Base-by-base conservation (phyloP, 2,888 invertebrate genomes). In the Geophilus truncorum region DNA sequence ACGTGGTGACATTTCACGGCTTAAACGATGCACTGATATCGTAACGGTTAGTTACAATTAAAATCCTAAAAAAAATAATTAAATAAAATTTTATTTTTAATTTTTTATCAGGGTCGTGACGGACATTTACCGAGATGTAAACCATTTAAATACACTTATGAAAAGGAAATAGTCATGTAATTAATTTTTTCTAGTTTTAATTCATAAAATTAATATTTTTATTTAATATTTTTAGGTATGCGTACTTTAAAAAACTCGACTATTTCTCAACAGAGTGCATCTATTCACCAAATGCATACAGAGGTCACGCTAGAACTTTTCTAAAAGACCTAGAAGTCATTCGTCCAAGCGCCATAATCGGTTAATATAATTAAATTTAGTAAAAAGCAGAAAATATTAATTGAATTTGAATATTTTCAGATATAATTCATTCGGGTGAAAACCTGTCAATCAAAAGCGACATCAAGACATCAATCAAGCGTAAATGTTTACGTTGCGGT, bases 241-340 rank as follows among this genome's bases (percentile, higher is more conserved):
- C 99, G 0, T 95, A 98, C 86, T 98, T 95, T 87, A 95, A 96
- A 86, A 94, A 95, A 85, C 88, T 99, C 32, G 93, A 98, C 9
- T 99, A 99, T 87, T 99, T 99, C 88, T 98, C 98, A 1, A 99
- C 99, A 0, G 99, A 99, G 88, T 99, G 99, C 88, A 92, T 97
- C 77, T 99, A 98, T 89, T 96, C 98, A 1, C 99, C 99, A 0
- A 97, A 99, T 89, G 98, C 99, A 0, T 98, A 98, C 25, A 81
- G 97, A 85, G 97, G 97, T 0, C 93, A 97, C 87, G 96, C 96
- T 0, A 89, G 98, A 84, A 91, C 94, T 0, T 92, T 94, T 84
- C 90, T 99, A 0, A 98, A 99, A 87, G 96, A 98, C 88, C 89
- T 99, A 85, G 99, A 99, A 87, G 94, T 94, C 87, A 92, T 98